These are phyloP conservation scores for Dynastes tityus DNA, from an alignment of 2,888 invertebrate species.

Conservation along the genomic window DNA sequence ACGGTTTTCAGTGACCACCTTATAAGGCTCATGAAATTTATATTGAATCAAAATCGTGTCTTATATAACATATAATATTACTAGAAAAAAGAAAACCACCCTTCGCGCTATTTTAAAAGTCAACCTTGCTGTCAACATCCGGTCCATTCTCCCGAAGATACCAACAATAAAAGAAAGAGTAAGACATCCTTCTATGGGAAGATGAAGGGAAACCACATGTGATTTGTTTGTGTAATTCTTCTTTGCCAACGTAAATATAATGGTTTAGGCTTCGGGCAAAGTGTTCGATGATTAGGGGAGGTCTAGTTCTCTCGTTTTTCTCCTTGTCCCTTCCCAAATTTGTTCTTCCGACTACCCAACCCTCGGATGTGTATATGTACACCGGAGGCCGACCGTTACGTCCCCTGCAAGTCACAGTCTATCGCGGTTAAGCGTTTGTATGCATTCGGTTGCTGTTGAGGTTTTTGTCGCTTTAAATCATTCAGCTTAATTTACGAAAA, in stretches of 20 bases:
- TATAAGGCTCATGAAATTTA: too few relatives aligned
- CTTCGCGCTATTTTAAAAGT: not conserved
- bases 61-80: too few relatives aligned
- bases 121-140: not conserved
- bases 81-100: too few relatives aligned
- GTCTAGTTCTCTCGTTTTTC: not conserved
- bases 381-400: too few relatives aligned
- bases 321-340: not conserved
- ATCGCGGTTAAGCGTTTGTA: too few relatives aligned
- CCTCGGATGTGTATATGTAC: not conserved
- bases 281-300: constrained; percentile 24
- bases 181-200: not conserved
- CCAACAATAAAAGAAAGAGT: not conserved
- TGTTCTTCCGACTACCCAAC: constrained; percentile 3
- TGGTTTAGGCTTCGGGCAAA: constrained; percentile 8
- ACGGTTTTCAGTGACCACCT: too few relatives aligned
- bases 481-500: too few relatives aligned
- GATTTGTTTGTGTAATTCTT: constrained; percentile 26
- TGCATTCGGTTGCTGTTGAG: too few relatives aligned
- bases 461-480: too few relatives aligned
- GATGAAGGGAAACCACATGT: not conserved
- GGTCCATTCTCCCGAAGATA: not conserved
- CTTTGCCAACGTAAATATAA: constrained; percentile 23
- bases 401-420: too few relatives aligned
- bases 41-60: too few relatives aligned